Percentiles rank a stretch among this genome's conserved stretches.
These are phyloP conservation scores for Ariolimax columbianus DNA, from an alignment of 2,888 invertebrate species.

Conservation along the genomic window DNA sequence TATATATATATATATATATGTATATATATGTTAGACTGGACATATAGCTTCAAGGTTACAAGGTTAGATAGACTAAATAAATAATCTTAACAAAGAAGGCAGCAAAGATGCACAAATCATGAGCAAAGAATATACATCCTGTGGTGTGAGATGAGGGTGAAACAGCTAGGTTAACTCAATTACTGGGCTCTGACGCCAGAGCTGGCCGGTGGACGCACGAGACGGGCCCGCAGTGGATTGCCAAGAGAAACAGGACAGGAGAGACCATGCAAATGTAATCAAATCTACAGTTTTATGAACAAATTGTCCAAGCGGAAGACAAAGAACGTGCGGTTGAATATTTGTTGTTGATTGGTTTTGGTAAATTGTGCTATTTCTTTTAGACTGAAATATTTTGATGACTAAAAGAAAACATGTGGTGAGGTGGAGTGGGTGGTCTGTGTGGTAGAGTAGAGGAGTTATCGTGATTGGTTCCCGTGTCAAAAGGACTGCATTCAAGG, in stretches of 20 bases:
- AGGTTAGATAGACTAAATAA: too few species aligned
- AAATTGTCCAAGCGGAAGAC: not conserved
- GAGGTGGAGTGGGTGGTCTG: too few species aligned
- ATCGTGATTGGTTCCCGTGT: too few species aligned
- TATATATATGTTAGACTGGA: too few species aligned
- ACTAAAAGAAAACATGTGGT: too few species aligned
- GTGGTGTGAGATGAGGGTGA: slow-evolving; percentile 7
- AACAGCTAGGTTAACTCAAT: slow-evolving; percentile 7
- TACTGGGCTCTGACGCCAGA: slow-evolving; percentile 10
- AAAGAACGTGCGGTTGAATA: not conserved
- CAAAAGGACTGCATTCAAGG: too few species aligned
- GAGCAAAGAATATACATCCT: not conserved
- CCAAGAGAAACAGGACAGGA: not conserved
- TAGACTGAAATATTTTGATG: not conserved
- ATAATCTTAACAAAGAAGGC: not conserved
- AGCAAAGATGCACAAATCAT: not conserved
- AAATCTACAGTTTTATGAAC: not conserved
- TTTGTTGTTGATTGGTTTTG: not conserved
- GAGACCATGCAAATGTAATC: not conserved
- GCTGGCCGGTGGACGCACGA: not conserved
- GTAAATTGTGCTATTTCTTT: not conserved
- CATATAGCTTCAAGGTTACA: too few species aligned
- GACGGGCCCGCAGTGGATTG: not conserved
- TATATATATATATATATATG: too few species aligned
- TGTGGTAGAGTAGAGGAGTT: too few species aligned